Evolutionary conservation across 2,797 vertebrate genomes (phyloP).

Genomic region (Ateles fusciceps): DNA sequence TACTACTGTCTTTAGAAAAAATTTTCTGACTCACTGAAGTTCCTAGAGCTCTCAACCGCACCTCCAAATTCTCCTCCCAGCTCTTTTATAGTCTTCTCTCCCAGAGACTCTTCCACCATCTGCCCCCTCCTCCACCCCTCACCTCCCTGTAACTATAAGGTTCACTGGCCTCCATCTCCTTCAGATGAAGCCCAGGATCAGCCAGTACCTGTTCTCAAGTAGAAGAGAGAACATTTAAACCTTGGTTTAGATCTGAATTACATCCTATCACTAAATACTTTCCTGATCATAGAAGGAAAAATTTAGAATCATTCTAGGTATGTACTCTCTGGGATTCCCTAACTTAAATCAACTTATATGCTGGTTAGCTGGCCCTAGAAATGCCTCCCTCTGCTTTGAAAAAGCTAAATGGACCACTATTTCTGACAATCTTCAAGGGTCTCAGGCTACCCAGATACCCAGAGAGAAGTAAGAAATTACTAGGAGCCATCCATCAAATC

Average conservation of each 20-base stretch:
- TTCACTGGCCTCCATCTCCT: neutral
- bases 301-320: neutral
- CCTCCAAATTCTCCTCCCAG: no score
- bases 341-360: neutral
- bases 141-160: neutral
- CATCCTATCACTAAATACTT: neutral
- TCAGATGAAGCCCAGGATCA: neutral
- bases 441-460: neutral
- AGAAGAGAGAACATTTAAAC: neutral
- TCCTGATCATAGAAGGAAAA: neutral
- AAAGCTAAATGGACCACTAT: neutral
- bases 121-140: neutral
- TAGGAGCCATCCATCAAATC: neutral
- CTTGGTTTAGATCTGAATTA: neutral
- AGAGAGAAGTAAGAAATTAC: neutral
- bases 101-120: neutral
- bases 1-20: neutral
- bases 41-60: neutral
- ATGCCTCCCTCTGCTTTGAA: neutral
- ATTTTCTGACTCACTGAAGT: neutral
- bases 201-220: neutral
- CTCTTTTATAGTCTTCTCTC: neutral
- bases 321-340: neutral
- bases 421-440: neutral
- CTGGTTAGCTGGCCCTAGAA: neutral